A percentile compares a stretch with the other conserved stretches of the same genome.
Evolutionary conservation across 2,888 invertebrate species (phyloP).

Genomic region (Drosophila mettleri): DNA sequence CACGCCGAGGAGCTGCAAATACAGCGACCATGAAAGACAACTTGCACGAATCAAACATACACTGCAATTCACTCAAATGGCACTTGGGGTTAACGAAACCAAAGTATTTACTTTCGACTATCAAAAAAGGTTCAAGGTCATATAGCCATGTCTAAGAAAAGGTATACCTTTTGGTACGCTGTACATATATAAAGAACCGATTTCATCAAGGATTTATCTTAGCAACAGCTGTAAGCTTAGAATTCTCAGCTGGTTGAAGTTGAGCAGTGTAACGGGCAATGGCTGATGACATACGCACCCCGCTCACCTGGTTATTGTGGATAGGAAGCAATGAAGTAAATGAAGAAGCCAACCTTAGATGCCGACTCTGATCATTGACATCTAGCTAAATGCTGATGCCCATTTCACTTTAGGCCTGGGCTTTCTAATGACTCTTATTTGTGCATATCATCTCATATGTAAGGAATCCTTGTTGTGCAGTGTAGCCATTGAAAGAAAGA

Average conservation of each 20-base stretch:
- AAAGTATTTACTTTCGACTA: too few relatives aligned
- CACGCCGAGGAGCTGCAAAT: slow-evolving; percentile 32
- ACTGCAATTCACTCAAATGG: neutral
- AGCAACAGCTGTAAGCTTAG: too few relatives aligned
- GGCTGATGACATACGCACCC: neutral
- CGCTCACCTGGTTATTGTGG: neutral
- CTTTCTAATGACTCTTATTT: slow-evolving; percentile 18
- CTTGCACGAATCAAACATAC: slow-evolving; percentile 29
- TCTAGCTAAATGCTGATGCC: slow-evolving; percentile 1
- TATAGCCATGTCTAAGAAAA: too few relatives aligned
- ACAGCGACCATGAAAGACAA: slow-evolving; percentile 15
- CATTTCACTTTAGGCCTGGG: neutral
- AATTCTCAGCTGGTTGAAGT: neutral
- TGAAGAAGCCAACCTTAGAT: neutral
- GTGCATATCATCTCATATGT: slow-evolving; percentile 12
- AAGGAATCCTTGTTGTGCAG: slow-evolving; percentile 26
- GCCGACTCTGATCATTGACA: neutral
- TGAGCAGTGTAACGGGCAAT: neutral
- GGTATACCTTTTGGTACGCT: too few relatives aligned
- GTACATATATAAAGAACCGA: too few relatives aligned
- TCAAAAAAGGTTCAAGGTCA: too few relatives aligned
- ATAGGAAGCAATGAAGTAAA: neutral
- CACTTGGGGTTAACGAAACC: neutral
- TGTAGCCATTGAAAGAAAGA: slow-evolving; percentile 28
- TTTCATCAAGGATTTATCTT: too few relatives aligned